phyloP scores from a whole-genome alignment of 2,888 invertebrate genomes.

The Cataglyphis livida region DNA sequence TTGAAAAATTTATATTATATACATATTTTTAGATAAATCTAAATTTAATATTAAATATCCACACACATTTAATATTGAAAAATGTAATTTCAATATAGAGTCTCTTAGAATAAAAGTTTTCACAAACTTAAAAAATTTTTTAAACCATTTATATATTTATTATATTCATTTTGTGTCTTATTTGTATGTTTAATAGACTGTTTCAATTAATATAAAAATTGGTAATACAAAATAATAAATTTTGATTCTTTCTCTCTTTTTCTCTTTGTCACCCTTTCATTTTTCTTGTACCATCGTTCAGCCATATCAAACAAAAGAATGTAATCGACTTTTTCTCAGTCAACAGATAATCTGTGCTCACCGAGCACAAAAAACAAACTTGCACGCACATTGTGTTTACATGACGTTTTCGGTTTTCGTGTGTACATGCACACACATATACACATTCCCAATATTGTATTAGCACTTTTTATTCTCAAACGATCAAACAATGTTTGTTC shows the following conservation, averaged over 20 bases:
- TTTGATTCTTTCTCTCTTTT: conserved; percentile 1
- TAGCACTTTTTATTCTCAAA: background rate
- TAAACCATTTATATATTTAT: background rate
- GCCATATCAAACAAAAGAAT: conserved; percentile 57
- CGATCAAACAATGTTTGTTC: background rate
- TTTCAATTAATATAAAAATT: background rate
- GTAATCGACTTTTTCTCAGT: conserved; percentile 56
- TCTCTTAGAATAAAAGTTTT: background rate
- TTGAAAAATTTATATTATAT: background rate
- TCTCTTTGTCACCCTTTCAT: background rate
- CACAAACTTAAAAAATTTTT: background rate
- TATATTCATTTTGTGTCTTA: background rate
- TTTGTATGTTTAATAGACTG: background rate
- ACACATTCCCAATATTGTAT: background rate
- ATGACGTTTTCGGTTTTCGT: conserved; percentile 10
- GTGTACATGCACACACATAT: background rate
- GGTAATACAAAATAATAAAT: conserved; percentile 21
- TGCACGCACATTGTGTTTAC: conserved; percentile 23
- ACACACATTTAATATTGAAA: background rate
- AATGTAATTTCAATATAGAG: background rate
- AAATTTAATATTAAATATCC: no score
- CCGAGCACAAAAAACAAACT: background rate
- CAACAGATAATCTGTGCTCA: background rate
- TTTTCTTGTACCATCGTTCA: background rate
- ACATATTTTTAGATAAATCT: background rate